Percentiles rank a stretch among this genome's conserved stretches.
These are phyloP conservation scores for Nephrotoma guestfalica DNA, from an alignment of 2,888 invertebrate species.

Conservation along the genomic window DNA sequence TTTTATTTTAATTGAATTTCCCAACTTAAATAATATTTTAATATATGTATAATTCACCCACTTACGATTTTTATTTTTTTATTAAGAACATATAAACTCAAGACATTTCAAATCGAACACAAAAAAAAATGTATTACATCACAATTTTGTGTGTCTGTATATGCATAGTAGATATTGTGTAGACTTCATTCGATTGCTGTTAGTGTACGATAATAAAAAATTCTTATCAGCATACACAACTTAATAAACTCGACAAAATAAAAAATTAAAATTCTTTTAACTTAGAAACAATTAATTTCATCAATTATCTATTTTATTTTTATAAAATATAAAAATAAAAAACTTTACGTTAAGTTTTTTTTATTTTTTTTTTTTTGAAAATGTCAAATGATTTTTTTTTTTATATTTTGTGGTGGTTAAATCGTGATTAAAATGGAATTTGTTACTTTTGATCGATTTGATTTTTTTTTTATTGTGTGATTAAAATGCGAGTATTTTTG, in stretches of 20 bases:
- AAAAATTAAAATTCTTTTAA: background rate
- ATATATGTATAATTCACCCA: background rate
- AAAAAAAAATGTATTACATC: background rate
- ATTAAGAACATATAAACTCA: background rate
- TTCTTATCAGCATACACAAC: background rate
- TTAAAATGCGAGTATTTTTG: background rate
- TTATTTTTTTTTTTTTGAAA: background rate
- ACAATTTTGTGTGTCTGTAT: background rate
- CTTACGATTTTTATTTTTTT: background rate
- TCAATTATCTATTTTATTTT: background rate
- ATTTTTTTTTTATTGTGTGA: background rate
- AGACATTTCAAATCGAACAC: background rate
- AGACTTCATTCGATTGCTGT: background rate
- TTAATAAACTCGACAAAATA: background rate
- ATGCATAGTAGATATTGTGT: background rate
- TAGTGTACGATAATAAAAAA: background rate
- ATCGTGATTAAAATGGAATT: background rate
- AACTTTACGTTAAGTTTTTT: background rate
- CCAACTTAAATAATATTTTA: background rate
- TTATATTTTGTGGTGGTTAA: background rate
- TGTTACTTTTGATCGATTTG: background rate
- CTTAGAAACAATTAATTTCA: background rate
- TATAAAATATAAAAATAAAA: background rate
- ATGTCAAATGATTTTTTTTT: background rate
- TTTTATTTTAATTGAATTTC: background rate